Conservation (phyloP, 1,140 invertebrate genomes). For the Mactra quadrangularis region DNA sequence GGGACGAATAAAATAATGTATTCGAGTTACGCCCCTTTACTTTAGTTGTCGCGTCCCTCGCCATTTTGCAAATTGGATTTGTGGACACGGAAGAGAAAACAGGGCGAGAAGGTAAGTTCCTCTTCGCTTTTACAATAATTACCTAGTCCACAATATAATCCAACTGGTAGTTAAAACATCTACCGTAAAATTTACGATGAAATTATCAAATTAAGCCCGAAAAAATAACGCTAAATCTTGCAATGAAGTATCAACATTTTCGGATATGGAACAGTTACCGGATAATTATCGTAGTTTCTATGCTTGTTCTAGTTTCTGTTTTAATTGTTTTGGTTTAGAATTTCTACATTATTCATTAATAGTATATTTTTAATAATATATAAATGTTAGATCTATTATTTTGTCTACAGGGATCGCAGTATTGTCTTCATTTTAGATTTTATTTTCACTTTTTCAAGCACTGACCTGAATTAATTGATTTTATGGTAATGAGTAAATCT, state of each 20-base stretch:
- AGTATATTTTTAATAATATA: too few relatives aligned
- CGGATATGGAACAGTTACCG: constrained; percentile 4
- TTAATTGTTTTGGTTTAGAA: too few relatives aligned
- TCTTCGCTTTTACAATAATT: not conserved
- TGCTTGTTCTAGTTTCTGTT: too few relatives aligned
- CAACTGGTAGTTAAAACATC: not conserved
- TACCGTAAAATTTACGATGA: not conserved
- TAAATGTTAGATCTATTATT: too few relatives aligned
- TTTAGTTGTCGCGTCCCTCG: constrained; percentile 30
- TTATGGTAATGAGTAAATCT: too few relatives aligned
- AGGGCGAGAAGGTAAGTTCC: not conserved
- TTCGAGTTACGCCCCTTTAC: not conserved
- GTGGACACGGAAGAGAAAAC: constrained; percentile 30
- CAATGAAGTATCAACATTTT: not conserved
- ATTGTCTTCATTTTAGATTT: too few relatives aligned
- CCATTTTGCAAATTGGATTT: constrained; percentile 25
- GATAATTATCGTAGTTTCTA: not conserved
- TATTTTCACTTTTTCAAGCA: too few relatives aligned
- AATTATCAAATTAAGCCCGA: not conserved
- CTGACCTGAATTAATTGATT: too few relatives aligned
- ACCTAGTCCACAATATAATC: not conserved
- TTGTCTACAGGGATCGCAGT: too few relatives aligned
- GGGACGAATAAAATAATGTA: too few relatives aligned
- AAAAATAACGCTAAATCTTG: not conserved
- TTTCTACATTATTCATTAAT: too few relatives aligned